Conservation (phyloP, 92 coral and sea anemone species). For the Epizoanthus rinbou region DNA sequence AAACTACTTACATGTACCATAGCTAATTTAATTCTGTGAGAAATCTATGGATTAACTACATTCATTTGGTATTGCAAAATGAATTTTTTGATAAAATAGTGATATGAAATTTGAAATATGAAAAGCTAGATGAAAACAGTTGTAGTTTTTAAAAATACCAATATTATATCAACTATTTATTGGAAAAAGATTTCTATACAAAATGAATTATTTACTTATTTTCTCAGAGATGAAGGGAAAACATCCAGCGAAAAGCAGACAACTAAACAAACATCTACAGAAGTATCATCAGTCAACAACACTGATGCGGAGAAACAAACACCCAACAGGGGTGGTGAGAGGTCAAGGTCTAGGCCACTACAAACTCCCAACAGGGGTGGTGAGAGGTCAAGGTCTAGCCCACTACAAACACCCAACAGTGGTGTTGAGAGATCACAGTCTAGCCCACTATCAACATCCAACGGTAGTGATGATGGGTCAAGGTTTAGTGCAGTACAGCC, state of each 20-base stretch:
- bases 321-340: background rate
- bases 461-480: background rate
- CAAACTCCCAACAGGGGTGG: background rate
- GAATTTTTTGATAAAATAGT: too few relatives aligned
- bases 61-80: too few relatives aligned
- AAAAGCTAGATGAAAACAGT: too few relatives aligned
- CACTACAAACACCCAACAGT: background rate
- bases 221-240: background rate
- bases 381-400: background rate
- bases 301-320: background rate
- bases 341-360: background rate
- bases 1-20: too few relatives aligned
- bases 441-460: too few relatives aligned
- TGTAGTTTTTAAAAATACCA: too few relatives aligned
- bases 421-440: background rate
- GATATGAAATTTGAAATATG: too few relatives aligned
- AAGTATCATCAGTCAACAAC: constrained; percentile 9
- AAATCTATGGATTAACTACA: too few relatives aligned
- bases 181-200: too few relatives aligned
- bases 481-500: background rate
- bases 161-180: too few relatives aligned
- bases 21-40: too few relatives aligned
- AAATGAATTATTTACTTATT: background rate
- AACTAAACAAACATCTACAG: background rate
- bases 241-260: constrained; percentile 4